Evolutionary conservation across 2,888 invertebrate genomes (phyloP).

Genomic region (Nysson spinosus): DNA sequence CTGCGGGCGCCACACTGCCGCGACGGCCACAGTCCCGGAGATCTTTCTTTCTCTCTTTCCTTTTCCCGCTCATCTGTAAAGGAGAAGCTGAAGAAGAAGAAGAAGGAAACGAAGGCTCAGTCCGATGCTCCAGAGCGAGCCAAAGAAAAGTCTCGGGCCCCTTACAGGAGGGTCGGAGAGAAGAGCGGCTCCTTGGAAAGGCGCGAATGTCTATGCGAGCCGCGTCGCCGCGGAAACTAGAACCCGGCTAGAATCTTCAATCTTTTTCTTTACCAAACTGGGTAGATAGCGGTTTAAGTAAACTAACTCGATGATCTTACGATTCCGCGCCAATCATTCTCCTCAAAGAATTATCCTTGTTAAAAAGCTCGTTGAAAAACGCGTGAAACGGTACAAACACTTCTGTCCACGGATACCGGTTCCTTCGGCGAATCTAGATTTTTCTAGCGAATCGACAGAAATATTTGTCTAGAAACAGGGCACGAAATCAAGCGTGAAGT

Average conservation of each 20-base stretch:
- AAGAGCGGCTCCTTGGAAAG: slow-evolving; percentile 41
- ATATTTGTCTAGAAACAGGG: neutral
- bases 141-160: slow-evolving; percentile 1
- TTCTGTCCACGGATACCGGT: too few relatives aligned
- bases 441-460: neutral
- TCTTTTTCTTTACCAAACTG: slow-evolving; percentile 30
- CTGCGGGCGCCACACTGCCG: slow-evolving; percentile 73
- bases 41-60: slow-evolving; percentile 49
- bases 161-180: slow-evolving; percentile 8
- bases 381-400: neutral
- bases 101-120: slow-evolving; percentile 8
- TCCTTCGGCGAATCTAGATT: too few relatives aligned
- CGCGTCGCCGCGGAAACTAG: slow-evolving; percentile 56
- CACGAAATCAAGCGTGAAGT: neutral
- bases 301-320: slow-evolving; percentile 3
- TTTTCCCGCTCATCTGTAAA: slow-evolving; percentile 18
- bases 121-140: slow-evolving; percentile 34
- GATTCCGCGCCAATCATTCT: too few relatives aligned
- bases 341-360: too few relatives aligned
- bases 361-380: neutral
- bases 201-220: slow-evolving; percentile 50
- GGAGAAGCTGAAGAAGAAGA: slow-evolving; percentile 31
- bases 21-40: slow-evolving; percentile 55
- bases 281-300: slow-evolving; percentile 11
- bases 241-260: slow-evolving; percentile 55